Conservation (phyloP, 1,140 invertebrate species). For the Pectinophora gossypiella region DNA sequence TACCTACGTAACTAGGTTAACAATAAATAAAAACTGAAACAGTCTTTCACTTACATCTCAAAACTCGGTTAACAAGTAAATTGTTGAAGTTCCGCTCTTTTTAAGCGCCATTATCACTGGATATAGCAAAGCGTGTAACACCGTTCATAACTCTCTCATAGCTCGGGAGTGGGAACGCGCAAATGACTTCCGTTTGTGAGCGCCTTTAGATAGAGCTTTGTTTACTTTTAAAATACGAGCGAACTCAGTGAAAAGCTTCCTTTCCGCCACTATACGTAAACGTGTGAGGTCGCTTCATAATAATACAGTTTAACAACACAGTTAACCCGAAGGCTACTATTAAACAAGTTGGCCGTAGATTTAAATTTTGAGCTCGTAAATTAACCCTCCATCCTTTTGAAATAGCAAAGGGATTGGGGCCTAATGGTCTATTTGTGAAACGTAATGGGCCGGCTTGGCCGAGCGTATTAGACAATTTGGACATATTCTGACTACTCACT, state of each 20-base stretch:
- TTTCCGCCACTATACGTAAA: conserved; percentile 19
- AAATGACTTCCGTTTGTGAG: not conserved
- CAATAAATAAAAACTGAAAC: not conserved
- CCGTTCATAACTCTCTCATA: not conserved
- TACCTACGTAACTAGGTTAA: too few relatives aligned
- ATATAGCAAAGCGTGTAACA: not conserved
- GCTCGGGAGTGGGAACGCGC: not conserved
- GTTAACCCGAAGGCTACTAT: conserved; percentile 63
- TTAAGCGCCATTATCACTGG: not conserved
- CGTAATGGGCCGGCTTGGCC: conserved; percentile 65
- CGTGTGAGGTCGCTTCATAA: conserved; percentile 48
- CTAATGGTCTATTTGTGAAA: conserved; percentile 73
- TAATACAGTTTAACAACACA: conserved; percentile 65
- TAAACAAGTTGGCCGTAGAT: conserved; percentile 70
- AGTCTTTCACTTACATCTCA: not conserved
- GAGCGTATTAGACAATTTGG: conserved; percentile 68
- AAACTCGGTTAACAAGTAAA: not conserved
- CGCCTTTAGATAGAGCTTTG: not conserved
- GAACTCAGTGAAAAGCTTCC: not conserved
- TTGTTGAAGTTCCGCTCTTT: not conserved
- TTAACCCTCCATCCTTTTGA: conserved; percentile 74
- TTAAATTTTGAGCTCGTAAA: conserved; percentile 75
- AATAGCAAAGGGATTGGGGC: conserved; percentile 72
- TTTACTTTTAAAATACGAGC: not conserved
- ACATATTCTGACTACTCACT: conserved; percentile 59